These are phyloP conservation scores for Yponomeuta malinellus DNA, from an alignment of 2,888 invertebrate species.

Conservation along the genomic window DNA sequence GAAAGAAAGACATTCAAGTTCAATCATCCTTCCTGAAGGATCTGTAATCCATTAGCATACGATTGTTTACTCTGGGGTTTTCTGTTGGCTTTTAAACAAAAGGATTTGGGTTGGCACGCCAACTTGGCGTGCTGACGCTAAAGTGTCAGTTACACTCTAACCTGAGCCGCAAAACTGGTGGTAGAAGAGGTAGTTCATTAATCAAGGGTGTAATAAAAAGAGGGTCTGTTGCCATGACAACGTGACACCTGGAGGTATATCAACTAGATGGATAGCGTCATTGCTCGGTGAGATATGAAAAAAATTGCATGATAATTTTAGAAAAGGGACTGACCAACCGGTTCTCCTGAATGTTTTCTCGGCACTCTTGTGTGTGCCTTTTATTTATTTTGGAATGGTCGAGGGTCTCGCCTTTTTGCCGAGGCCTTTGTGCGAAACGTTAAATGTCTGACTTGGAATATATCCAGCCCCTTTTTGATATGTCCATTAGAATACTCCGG, in stretches of 20 bases:
- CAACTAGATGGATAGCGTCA: slow-evolving; percentile 26
- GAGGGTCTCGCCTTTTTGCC: background rate
- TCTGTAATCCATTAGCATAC: background rate
- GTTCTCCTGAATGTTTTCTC: background rate
- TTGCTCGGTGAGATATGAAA: slow-evolving; percentile 34
- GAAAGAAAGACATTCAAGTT: background rate
- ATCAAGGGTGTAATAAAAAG: slow-evolving; percentile 22
- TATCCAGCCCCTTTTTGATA: background rate
- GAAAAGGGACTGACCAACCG: slow-evolving; percentile 2
- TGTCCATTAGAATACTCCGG: background rate
- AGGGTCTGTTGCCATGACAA: slow-evolving; percentile 40
- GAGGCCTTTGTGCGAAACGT: background rate
- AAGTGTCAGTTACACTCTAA: slow-evolving; percentile 12
- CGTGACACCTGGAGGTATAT: slow-evolving; percentile 45
- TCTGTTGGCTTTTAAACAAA: background rate
- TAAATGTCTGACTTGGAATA: background rate
- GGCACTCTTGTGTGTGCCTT: slow-evolving; percentile 21
- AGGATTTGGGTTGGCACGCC: background rate
- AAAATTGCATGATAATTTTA: slow-evolving; percentile 53
- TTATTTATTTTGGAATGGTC: background rate
- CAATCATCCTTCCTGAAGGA: background rate
- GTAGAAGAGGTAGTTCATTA: slow-evolving; percentile 4
- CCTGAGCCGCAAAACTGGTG: background rate
- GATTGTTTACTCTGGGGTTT: background rate
- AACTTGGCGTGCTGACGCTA: background rate